These are phyloP conservation scores for Rosalia funebris DNA, from an alignment of 2,888 invertebrate species.

Conservation along the genomic window DNA sequence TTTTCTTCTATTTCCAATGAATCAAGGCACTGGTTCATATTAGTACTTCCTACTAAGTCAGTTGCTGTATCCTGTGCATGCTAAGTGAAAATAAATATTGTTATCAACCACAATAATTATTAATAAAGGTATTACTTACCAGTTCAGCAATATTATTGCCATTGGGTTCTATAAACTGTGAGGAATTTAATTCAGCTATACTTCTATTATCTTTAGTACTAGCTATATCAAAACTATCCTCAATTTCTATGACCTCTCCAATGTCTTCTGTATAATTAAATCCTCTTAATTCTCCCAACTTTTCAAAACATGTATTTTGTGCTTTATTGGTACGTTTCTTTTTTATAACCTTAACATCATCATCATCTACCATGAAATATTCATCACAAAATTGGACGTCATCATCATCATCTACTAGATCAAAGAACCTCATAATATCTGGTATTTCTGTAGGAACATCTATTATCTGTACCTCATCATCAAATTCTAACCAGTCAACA, in stretches of 20 bases:
- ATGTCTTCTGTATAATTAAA: slow-evolving; percentile 32
- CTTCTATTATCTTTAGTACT: no score
- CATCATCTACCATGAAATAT: slow-evolving; percentile 48
- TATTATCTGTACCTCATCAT: slow-evolving; percentile 46
- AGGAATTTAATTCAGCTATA: no score
- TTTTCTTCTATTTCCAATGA: not conserved
- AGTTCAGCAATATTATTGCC: no score
- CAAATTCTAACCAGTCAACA: slow-evolving; percentile 59
- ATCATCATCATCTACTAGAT: slow-evolving; percentile 49
- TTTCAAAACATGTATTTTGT: not conserved
- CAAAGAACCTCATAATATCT: slow-evolving; percentile 42
- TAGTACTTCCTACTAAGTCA: no score
- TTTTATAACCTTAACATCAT: slow-evolving; percentile 25
- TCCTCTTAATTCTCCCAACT: slow-evolving; percentile 21
- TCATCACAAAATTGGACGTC: slow-evolving; percentile 52
- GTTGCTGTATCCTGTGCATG: no score
- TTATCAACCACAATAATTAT: no score
- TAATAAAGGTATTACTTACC: no score
- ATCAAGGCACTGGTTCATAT: no score
- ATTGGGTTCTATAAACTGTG: no score
- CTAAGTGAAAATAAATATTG: no score
- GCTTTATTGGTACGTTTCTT: not conserved
- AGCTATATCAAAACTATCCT: not conserved
- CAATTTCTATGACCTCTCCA: slow-evolving; percentile 28
- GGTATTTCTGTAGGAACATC: slow-evolving; percentile 40